phyloP scores from a whole-genome alignment of 2,888 invertebrate genomes.

The Leptopilina syphax region DNA sequence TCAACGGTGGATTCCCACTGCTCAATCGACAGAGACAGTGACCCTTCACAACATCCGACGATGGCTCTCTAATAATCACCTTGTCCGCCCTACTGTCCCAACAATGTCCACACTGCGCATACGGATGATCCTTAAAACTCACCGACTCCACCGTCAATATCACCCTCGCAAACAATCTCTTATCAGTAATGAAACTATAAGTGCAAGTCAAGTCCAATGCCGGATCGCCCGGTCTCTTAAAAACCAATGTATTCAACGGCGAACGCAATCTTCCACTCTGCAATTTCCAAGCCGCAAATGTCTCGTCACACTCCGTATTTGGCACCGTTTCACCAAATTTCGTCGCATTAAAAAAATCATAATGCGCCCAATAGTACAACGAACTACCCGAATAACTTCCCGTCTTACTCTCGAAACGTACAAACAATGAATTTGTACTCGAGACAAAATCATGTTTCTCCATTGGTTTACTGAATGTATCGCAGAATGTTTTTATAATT shows the following conservation, averaged over 20 bases:
- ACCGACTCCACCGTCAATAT: conserved; percentile 87
- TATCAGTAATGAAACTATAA: conserved; percentile 90
- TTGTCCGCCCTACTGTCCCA: conserved; percentile 92
- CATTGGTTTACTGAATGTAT: conserved; percentile 94
- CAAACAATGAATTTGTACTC: conserved; percentile 90
- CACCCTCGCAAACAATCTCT: conserved; percentile 88
- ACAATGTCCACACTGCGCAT: conserved; percentile 87
- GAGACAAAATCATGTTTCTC: conserved; percentile 96
- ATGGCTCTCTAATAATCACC: conserved; percentile 86
- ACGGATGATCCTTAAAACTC: conserved; percentile 83
- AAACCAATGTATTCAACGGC: conserved; percentile 91
- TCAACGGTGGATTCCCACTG: conserved; percentile 81
- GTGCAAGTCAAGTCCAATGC: conserved; percentile 88
- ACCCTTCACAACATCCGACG: conserved; percentile 83
- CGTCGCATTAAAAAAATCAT: conserved; percentile 95
- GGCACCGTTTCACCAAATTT: conserved; percentile 89
- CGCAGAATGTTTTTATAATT: conserved; percentile 96
- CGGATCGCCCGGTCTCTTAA: conserved; percentile 86
- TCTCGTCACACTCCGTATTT: conserved; percentile 91
- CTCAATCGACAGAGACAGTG: conserved; percentile 83
- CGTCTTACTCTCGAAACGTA: conserved; percentile 93
- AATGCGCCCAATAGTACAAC: conserved; percentile 95
- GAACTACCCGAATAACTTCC: conserved; percentile 96
- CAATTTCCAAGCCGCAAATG: conserved; percentile 91
- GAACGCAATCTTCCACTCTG: conserved; percentile 87